phyloP scores from a whole-genome alignment of 2,113 vertebrate species.

The Psittacara wagleri region DNA sequence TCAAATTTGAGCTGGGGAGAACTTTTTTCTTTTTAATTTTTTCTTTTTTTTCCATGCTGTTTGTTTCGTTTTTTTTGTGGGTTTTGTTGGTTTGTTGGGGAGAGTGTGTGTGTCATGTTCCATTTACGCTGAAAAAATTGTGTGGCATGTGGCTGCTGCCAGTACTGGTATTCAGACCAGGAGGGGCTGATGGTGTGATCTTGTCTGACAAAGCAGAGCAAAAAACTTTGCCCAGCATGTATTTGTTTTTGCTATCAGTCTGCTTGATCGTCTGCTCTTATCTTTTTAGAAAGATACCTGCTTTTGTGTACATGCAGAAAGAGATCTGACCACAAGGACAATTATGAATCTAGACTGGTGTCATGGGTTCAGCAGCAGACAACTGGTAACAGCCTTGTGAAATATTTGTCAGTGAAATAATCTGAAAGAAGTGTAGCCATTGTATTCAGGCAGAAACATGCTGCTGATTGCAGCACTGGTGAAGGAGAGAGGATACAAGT shows the following conservation, averaged over 20 bases:
- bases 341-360: neutral
- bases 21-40: neutral
- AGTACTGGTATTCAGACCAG: neutral
- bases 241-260: slow-evolving; percentile 15
- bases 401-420: slow-evolving; percentile 45
- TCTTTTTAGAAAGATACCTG: neutral
- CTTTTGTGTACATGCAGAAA: slow-evolving; percentile 14
- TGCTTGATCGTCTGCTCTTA: neutral
- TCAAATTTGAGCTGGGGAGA: neutral
- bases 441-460: neutral
- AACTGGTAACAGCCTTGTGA: neutral
- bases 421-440: neutral
- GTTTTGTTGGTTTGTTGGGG: neutral
- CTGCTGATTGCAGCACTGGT: neutral
- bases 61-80: neutral
- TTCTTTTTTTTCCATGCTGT: neutral
- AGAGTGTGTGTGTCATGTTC: neutral
- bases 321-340: neutral
- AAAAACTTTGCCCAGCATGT: neutral
- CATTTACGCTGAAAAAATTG: neutral
- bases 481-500: neutral
- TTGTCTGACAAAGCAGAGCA: neutral
- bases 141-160: neutral
- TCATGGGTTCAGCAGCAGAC: no score
- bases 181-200: neutral